Base-by-base conservation (phyloP, 92 coral and sea anemone genomes). In the Palythoa caribaeorum region DNA sequence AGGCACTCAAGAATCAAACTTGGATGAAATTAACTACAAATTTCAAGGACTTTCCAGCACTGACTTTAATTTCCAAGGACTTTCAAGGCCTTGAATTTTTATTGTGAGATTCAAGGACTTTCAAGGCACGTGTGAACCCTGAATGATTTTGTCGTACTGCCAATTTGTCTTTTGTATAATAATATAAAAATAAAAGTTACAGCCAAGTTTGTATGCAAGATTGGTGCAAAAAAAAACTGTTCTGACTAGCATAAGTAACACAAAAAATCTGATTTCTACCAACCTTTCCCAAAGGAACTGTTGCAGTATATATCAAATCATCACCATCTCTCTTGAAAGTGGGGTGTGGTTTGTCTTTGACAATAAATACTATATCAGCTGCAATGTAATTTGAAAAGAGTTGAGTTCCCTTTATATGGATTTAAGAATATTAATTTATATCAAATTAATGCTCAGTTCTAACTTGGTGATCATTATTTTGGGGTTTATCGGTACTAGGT, bases 251-350 rank as follows among this genome's bases (percentile, higher is more conserved):
- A 37, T 15, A 11, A 35, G 20, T 3, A 4, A 12, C n/a, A 75
- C 14, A 9, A 11, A 20, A 21, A 2, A 17, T 73, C 19, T 50
- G 16, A 19, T 3, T 75, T 19, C 0, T 19, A 80, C 94, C 72
- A 48, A 97, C 99, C 99, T 97, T 96, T 89, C 99, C 99, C 57
- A 97, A 92, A 14, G 99, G 99, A 19, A 97, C 98, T 85, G 96
- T 92, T 19, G 99, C 99, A 87, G 98, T 97, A 19, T 94, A 97
- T 83, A 95, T 84, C 15, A 97, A 94, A 87, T 97, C 87, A 55
- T 97, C 98, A 59, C 94, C 93, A 81, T 97, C 99, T 54, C 99
- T 92, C 92, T 97, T 95, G 92, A 97, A 97, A 21, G 92, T 92
- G 19, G 98, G 96, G 80, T 97, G 99, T 17, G 97, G 98, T 87